These are phyloP conservation scores for Polylopha cassiicola DNA, from an alignment of 2,888 invertebrate species.

Conservation along the genomic window DNA sequence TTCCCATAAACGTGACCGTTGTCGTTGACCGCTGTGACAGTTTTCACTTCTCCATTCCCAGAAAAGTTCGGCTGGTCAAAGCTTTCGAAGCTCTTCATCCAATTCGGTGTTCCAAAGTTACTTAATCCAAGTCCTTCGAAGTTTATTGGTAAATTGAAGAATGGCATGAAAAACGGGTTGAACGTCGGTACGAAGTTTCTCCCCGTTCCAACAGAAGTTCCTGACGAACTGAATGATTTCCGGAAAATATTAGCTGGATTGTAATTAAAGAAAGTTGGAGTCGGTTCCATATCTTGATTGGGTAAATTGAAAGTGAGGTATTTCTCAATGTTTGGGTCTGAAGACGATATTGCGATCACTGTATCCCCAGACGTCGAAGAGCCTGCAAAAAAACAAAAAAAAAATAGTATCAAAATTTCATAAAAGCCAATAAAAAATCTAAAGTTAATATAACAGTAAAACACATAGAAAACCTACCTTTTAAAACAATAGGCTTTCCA, in stretches of 20 bases:
- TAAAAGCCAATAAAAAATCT: constrained; percentile 1
- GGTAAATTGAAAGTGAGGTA: constrained; percentile 31
- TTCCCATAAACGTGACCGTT: constrained; percentile 52
- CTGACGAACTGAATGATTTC: constrained; percentile 42
- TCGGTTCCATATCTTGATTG: constrained; percentile 26
- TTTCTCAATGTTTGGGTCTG: constrained; percentile 46
- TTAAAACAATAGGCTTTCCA: constrained; percentile 44
- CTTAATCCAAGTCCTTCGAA: constrained; percentile 35
- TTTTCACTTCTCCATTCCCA: constrained; percentile 34
- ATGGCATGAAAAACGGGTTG: constrained; percentile 41
- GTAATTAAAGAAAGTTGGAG: constrained; percentile 21
- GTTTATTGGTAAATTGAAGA: constrained; percentile 40
- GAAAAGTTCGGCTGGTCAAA: constrained; percentile 40
- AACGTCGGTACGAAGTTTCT: constrained; percentile 43
- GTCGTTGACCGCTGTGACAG: constrained; percentile 46
- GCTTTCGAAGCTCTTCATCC: constrained; percentile 43
- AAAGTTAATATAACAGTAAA: constrained; percentile 1
- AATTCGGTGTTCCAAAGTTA: constrained; percentile 34
- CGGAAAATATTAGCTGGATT: constrained; percentile 28
- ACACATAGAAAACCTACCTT: constrained; percentile 38
- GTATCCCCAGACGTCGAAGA: constrained; percentile 49
- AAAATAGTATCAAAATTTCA: neutral
- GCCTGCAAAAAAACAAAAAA: constrained; percentile 35
- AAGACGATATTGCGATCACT: constrained; percentile 49
- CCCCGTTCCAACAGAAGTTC: constrained; percentile 39